phyloP scores from a whole-genome alignment of 1,140 invertebrate species.

The Pectinophora gossypiella region DNA sequence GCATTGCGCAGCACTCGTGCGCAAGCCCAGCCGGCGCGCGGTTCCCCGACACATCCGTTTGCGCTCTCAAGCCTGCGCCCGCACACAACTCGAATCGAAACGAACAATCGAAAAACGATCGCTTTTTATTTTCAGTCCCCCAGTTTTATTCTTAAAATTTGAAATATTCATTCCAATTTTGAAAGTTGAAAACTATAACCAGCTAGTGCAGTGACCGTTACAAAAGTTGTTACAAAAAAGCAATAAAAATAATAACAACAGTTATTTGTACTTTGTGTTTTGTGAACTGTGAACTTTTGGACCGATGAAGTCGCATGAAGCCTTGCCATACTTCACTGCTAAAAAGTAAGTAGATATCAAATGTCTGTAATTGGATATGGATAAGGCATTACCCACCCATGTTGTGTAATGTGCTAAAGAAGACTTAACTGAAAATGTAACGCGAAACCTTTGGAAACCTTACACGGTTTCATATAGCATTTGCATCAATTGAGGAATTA shows the following conservation, averaged over 20 bases:
- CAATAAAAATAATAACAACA: slow-evolving; percentile 14
- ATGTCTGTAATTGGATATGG: slow-evolving; percentile 27
- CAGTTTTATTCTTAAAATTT: too few species aligned
- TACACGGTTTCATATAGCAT: too few species aligned
- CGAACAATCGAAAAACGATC: background rate
- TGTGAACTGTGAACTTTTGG: slow-evolving; percentile 20
- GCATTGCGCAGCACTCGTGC: slow-evolving; percentile 39
- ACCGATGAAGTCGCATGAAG: slow-evolving; percentile 30
- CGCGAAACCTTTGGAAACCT: too few species aligned
- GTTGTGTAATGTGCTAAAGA: background rate
- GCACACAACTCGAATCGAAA: slow-evolving; percentile 25
- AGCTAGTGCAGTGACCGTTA: too few species aligned
- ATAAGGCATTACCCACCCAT: slow-evolving; percentile 5
- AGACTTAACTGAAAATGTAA: too few species aligned
- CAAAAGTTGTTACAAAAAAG: slow-evolving; percentile 10
- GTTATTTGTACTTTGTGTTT: slow-evolving; percentile 11
- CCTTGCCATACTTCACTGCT: slow-evolving; percentile 15
- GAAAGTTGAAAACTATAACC: too few species aligned
- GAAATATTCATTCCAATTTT: too few species aligned
- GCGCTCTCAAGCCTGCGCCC: slow-evolving; percentile 50
- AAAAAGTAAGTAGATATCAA: slow-evolving; percentile 27
- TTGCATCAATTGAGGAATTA: too few species aligned
- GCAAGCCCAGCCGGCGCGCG: slow-evolving; percentile 55
- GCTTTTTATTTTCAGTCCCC: too few species aligned
- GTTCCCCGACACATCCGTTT: slow-evolving; percentile 63